Percentiles rank a stretch among this genome's conserved stretches.
These are phyloP conservation scores for Gymnocypris eckloni DNA, from an alignment of 2,797 vertebrate species.

Conservation along the genomic window DNA sequence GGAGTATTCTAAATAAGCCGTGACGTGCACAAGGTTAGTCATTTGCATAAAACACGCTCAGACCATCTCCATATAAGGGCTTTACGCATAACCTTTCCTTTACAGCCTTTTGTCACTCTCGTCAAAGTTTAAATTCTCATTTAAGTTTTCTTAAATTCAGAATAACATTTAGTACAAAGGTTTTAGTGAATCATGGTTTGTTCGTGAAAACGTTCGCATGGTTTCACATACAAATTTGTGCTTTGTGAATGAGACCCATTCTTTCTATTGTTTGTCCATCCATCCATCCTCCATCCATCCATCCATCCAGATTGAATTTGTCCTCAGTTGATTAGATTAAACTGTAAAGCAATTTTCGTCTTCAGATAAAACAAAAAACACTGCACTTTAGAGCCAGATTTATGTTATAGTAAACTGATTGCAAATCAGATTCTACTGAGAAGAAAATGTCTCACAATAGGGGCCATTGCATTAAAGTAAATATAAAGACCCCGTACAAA, in stretches of 20 bases:
- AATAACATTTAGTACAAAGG: neutral
- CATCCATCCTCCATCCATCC: neutral
- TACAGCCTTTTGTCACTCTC: neutral
- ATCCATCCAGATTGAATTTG: neutral
- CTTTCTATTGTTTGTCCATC: neutral
- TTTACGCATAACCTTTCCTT: neutral
- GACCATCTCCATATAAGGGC: neutral
- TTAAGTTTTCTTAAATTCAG: neutral
- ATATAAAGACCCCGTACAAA: neutral
- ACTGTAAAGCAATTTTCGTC: neutral
- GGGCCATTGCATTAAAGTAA: neutral
- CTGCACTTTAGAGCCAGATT: neutral
- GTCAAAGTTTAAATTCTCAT: neutral
- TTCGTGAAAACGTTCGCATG: neutral
- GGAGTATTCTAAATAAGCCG: no score
- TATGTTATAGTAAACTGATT: neutral
- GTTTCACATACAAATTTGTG: neutral
- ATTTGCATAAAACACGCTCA: no score
- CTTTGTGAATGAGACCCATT: neutral
- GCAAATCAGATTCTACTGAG: neutral
- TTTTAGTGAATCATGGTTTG: neutral
- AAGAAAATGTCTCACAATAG: neutral
- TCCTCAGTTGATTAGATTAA: slow-evolving; percentile 9
- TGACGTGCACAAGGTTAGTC: no score
- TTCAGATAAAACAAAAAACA: neutral